Percentiles rank a stretch among this genome's conserved stretches.
Conservation (phyloP, 2,797 vertebrate species). For the Coluber constrictor region DNA sequence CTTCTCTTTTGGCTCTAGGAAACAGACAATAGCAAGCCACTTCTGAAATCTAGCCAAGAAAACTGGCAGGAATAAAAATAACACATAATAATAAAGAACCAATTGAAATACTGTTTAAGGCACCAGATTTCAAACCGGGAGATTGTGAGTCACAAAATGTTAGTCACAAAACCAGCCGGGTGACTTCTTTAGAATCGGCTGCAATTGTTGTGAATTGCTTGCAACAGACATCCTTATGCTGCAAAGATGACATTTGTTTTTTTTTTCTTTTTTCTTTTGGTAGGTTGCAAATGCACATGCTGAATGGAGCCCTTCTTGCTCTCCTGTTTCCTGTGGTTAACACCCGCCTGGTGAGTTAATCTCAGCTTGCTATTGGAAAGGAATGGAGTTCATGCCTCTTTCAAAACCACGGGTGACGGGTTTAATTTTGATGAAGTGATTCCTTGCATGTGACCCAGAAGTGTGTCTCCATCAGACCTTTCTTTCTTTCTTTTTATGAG, state of each 20-base stretch:
- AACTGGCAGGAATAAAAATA: not conserved
- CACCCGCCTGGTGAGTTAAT: constrained; percentile 89
- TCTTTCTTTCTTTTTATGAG: not conserved
- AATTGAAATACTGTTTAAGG: not conserved
- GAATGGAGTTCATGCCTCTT: not conserved
- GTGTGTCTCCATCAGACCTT: not conserved
- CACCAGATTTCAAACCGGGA: not conserved
- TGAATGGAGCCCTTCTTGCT: constrained; percentile 93
- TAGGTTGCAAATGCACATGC: constrained; percentile 97
- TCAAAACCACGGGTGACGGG: not conserved
- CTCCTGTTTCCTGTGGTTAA: constrained; percentile 96
- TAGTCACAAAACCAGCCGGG: not conserved
- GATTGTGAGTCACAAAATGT: not conserved
- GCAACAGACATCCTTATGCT: not conserved
- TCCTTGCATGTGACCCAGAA: not conserved
- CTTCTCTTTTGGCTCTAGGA: not conserved
- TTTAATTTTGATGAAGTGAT: not conserved
- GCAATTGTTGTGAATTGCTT: not conserved
- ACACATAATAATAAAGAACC: not conserved
- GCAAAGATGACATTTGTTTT: constrained; percentile 8
- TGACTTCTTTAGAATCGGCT: not conserved
- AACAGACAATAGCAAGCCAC: not conserved
- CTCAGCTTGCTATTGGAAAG: not conserved
- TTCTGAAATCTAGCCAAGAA: not conserved
- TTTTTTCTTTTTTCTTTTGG: not conserved